Evolutionary conservation across 1,140 invertebrate species (phyloP).

Genomic region (Brachionus calyciflorus): DNA sequence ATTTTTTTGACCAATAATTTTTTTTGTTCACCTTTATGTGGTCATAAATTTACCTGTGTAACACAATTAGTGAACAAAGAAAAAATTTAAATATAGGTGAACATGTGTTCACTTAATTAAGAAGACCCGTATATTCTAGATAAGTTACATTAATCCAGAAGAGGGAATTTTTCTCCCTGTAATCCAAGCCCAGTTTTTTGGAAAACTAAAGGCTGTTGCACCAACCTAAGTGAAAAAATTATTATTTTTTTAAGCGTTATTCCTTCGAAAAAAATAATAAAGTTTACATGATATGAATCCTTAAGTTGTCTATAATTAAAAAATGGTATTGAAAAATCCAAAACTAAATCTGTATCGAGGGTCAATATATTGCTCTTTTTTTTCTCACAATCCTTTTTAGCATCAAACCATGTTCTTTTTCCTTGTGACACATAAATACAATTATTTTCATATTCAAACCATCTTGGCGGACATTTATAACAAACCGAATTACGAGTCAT

Average conservation of each 20-base stretch:
- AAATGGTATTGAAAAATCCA: not conserved
- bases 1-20: no score
- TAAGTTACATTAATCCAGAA: not conserved
- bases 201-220: not conserved
- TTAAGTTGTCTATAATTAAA: not conserved
- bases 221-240: not conserved
- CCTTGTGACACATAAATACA: not conserved
- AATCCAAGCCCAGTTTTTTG: conserved; percentile 4
- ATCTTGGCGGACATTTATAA: not conserved
- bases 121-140: no score
- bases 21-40: no score
- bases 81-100: no score
- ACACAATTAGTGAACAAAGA: no score
- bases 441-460: not conserved
- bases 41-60: no score
- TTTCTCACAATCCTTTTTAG: not conserved
- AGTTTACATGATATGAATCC: not conserved
- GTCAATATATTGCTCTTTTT: not conserved
- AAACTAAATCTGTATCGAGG: not conserved
- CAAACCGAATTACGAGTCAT: no score
- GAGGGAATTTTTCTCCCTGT: not conserved
- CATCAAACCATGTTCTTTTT: not conserved
- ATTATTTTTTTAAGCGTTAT: not conserved
- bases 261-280: not conserved
- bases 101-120: no score